Evolutionary conservation across 2,113 vertebrate species (phyloP).

Genomic region (Mus pahari): DNA sequence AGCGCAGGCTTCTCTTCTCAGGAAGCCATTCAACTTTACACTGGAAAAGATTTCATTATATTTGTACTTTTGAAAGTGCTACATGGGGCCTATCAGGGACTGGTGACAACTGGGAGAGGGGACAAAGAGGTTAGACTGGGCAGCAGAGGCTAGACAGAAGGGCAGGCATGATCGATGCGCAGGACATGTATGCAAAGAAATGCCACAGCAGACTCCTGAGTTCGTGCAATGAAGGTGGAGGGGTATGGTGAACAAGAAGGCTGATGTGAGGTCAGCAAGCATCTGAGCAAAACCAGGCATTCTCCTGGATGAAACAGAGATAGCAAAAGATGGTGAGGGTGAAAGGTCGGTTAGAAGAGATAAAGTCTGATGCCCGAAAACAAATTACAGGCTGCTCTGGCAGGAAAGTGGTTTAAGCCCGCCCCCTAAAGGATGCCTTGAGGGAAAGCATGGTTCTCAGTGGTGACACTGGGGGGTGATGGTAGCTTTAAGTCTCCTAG

Average conservation of each 20-base stretch:
- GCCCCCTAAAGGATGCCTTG: neutral
- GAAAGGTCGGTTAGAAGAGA: conserved; percentile 21
- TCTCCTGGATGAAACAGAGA: conserved; percentile 39
- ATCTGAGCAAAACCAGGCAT: neutral
- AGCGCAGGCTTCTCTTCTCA: conserved; percentile 20
- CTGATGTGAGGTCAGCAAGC: neutral
- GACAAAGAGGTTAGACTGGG: neutral
- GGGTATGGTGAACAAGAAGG: neutral
- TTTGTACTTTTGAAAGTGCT: conserved; percentile 39
- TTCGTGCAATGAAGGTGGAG: neutral
- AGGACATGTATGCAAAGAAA: neutral
- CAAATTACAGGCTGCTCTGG: conserved; percentile 14
- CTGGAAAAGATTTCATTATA: conserved; percentile 25
- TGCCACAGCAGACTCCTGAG: too few species aligned
- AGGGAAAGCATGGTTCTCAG: neutral
- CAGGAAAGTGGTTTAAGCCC: neutral
- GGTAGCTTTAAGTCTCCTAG: neutral
- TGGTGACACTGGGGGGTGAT: neutral
- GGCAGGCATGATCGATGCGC: neutral
- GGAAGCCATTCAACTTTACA: neutral
- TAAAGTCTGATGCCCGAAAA: neutral
- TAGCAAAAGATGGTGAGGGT: neutral
- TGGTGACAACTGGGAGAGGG: neutral
- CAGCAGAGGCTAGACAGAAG: neutral
- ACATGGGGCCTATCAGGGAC: neutral